Evolutionary conservation across 2,113 vertebrate species (phyloP).

Genomic region (Alectura lathami): DNA sequence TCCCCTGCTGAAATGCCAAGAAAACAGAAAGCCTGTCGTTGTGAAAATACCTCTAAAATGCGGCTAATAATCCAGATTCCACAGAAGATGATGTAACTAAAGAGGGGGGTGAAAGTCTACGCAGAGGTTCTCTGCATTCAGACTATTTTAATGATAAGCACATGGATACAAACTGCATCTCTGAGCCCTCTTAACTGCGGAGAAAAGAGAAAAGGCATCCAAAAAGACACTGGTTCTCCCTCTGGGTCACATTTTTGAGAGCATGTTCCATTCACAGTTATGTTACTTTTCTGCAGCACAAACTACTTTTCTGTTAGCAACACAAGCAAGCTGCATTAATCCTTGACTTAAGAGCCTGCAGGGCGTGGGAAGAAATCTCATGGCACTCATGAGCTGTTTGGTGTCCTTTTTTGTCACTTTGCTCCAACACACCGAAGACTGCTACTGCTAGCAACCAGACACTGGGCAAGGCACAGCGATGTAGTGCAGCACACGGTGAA

Average conservation of each 20-base stretch:
- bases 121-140: not conserved
- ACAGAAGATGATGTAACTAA: not conserved
- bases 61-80: not conserved
- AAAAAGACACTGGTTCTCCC: not conserved
- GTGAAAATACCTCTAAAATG: not conserved
- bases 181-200: not conserved
- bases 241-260: not conserved
- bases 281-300: not conserved
- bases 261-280: not conserved
- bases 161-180: not conserved
- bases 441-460: not conserved
- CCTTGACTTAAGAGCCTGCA: not conserved
- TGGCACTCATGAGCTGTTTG: not conserved
- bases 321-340: not conserved
- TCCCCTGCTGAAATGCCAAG: not conserved
- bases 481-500: fast-evolving
- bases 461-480: not conserved
- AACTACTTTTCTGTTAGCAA: not conserved
- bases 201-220: not conserved
- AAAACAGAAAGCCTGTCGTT: not conserved
- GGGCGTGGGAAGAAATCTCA: not conserved
- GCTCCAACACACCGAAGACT: not conserved
- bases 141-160: not conserved
- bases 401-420: not conserved
- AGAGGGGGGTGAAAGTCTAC: not conserved